These are phyloP conservation scores for Hylyphantes graminicola DNA, from an alignment of 1,140 invertebrate genomes.

Conservation along the genomic window DNA sequence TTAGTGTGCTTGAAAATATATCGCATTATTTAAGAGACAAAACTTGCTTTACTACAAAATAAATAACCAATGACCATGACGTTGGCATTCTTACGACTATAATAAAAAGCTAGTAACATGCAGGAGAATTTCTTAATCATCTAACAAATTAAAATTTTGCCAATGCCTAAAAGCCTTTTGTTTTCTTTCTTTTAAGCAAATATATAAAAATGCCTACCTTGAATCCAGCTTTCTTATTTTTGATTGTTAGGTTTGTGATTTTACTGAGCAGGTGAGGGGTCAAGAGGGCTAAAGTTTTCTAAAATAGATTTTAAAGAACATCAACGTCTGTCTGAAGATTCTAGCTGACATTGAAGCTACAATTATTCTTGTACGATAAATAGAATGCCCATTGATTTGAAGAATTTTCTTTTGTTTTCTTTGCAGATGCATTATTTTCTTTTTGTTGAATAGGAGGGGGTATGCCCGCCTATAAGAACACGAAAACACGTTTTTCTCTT, in stretches of 20 bases:
- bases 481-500: constrained; percentile 48
- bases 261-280: constrained; percentile 36
- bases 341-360: constrained; percentile 33
- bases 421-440: constrained; percentile 21
- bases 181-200: too few relatives aligned
- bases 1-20: too few relatives aligned
- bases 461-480: constrained; percentile 37
- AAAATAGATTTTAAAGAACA: constrained; percentile 36
- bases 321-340: constrained; percentile 11
- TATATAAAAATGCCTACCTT: too few relatives aligned
- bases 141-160: too few relatives aligned
- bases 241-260: constrained; percentile 2
- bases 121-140: too few relatives aligned
- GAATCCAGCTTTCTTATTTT: too few relatives aligned
- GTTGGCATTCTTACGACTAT: too few relatives aligned
- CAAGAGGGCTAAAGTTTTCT: constrained; percentile 1
- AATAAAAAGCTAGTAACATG: too few relatives aligned
- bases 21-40: too few relatives aligned
- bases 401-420: constrained; percentile 30
- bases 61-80: too few relatives aligned
- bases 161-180: too few relatives aligned
- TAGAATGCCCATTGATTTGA: constrained; percentile 45
- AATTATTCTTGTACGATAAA: constrained; percentile 52
- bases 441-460: constrained; percentile 6
- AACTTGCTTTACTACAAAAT: too few relatives aligned